phyloP scores from a whole-genome alignment of 1,140 invertebrate species.

The Riptortus pedestris region DNA sequence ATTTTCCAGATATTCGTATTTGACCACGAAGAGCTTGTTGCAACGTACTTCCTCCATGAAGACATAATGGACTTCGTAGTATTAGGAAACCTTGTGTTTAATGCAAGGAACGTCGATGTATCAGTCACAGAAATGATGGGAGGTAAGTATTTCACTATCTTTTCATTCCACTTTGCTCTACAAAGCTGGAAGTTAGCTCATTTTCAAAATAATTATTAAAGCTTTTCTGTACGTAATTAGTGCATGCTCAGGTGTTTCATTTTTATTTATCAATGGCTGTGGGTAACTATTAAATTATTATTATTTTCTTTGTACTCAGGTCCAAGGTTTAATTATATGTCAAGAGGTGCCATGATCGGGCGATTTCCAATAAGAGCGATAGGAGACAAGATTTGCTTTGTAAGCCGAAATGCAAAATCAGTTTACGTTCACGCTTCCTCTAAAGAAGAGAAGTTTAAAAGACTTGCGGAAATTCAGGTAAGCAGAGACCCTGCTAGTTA shows the following conservation, averaged over 20 bases:
- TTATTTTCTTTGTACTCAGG: constrained; percentile 37
- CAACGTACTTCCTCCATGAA: constrained; percentile 36
- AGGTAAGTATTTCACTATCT: constrained; percentile 31
- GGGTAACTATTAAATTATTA: too few relatives aligned
- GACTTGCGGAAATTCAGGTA: constrained; percentile 33
- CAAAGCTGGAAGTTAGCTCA: too few relatives aligned
- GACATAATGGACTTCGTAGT: constrained; percentile 39
- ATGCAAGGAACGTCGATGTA: constrained; percentile 39
- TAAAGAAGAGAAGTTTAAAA: constrained; percentile 29
- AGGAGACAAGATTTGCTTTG: constrained; percentile 31
- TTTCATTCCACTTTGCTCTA: not conserved
- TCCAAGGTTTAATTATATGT: constrained; percentile 33
- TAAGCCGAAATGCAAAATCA: constrained; percentile 25
- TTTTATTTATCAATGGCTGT: too few relatives aligned
- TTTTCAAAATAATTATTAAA: too few relatives aligned
- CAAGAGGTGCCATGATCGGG: constrained; percentile 30
- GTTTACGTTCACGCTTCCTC: constrained; percentile 28
- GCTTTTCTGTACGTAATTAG: too few relatives aligned
- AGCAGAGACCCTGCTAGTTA: too few relatives aligned
- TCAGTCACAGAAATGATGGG: constrained; percentile 38
- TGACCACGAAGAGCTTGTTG: constrained; percentile 36
- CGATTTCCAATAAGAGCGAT: constrained; percentile 30
- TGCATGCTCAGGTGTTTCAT: too few relatives aligned
- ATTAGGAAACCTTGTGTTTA: constrained; percentile 37
- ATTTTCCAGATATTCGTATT: constrained; percentile 37